These are phyloP conservation scores for Ectropis grisescens DNA, from an alignment of 1,140 invertebrate genomes.

Conservation along the genomic window DNA sequence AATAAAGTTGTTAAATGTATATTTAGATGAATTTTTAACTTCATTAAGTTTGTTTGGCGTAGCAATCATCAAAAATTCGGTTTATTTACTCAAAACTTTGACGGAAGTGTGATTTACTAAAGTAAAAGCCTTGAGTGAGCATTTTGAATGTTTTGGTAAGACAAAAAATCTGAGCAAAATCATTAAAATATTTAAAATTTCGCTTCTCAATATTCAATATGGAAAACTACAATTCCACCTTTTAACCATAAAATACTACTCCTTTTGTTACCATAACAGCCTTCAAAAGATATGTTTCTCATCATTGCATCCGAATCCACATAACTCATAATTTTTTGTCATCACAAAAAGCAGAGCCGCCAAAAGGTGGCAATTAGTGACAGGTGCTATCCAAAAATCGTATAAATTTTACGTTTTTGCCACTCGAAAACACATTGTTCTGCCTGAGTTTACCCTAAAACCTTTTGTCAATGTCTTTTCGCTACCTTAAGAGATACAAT, in stretches of 20 bases:
- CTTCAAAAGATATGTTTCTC: background rate
- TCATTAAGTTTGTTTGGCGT: too few species aligned
- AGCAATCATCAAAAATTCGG: too few species aligned
- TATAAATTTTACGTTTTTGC: conserved; percentile 51
- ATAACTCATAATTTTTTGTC: conserved; percentile 22
- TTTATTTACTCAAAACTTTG: too few species aligned
- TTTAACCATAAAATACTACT: background rate
- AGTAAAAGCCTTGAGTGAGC: too few species aligned
- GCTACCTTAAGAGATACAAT: conserved; percentile 54
- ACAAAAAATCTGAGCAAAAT: background rate
- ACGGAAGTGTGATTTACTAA: too few species aligned
- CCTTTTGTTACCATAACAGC: background rate
- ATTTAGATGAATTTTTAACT: too few species aligned
- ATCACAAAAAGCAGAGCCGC: conserved; percentile 49
- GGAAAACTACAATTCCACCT: background rate
- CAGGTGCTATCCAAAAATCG: conserved; percentile 48
- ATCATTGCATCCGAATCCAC: background rate
- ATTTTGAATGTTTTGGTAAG: too few species aligned
- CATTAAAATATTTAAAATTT: background rate
- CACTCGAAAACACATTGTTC: conserved; percentile 38
- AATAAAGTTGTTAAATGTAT: too few species aligned
- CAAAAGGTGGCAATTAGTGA: conserved; percentile 66
- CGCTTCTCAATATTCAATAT: background rate
- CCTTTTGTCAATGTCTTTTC: conserved; percentile 57
- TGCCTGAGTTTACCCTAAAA: conserved; percentile 41